Conservation (phyloP, 2,888 invertebrate species). For the Epicampocera succincta region DNA sequence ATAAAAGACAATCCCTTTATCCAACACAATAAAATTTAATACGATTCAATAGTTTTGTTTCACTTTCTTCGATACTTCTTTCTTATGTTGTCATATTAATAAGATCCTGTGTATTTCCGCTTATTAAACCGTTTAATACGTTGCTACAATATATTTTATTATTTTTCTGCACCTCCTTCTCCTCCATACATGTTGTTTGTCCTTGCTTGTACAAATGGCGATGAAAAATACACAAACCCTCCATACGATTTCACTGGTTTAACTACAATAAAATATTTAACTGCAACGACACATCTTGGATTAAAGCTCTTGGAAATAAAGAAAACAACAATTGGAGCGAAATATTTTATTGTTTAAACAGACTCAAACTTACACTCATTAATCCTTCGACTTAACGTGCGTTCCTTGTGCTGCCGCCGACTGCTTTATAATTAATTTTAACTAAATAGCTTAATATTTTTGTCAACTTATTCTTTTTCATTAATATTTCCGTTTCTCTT, state of each 20-base stretch:
- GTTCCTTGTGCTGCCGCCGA: slow-evolving; percentile 46
- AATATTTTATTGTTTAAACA: slow-evolving; percentile 30
- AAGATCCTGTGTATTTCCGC: slow-evolving; percentile 22
- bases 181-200: slow-evolving; percentile 54
- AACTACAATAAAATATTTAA: slow-evolving; percentile 34
- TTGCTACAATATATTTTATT: slow-evolving; percentile 17
- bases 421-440: slow-evolving; percentile 20
- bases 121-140: slow-evolving; percentile 53
- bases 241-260: slow-evolving; percentile 1
- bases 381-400: slow-evolving; percentile 46
- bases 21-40: slow-evolving; percentile 70
- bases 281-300: no score
- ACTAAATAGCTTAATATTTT: no score
- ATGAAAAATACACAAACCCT: slow-evolving; percentile 16
- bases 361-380: slow-evolving; percentile 26
- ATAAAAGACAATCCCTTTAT: slow-evolving; percentile 58
- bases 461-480: slow-evolving; percentile 36
- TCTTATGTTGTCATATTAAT: slow-evolving; percentile 66
- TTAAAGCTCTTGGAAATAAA: no score
- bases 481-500: slow-evolving; percentile 55
- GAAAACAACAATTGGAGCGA: no score
- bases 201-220: slow-evolving; percentile 34
- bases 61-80: slow-evolving; percentile 61
- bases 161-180: slow-evolving; percentile 47
- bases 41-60: slow-evolving; percentile 66